Evolutionary conservation across 2,888 invertebrate genomes (phyloP), one percentile per base, ranked within the genome.

Genomic region (Parnassius glacialis): DNA sequence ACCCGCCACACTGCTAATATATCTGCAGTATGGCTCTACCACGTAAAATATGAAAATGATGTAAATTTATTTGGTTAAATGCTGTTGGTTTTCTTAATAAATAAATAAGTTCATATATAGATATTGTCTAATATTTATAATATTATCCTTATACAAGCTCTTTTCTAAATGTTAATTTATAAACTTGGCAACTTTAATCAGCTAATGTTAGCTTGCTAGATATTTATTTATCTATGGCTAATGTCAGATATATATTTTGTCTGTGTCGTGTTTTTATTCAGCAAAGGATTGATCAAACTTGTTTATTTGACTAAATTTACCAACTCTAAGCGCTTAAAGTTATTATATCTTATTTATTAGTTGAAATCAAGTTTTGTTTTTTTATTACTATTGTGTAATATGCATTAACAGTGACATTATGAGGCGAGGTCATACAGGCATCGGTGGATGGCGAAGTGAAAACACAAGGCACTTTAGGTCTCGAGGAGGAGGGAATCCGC

Each of bases 351-450:
- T 42, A 47, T 5, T 10, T 44, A 12, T 51, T 52, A 55, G 11
- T 25, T 12, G n/a, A 25, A 44, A 25, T n/a, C 10, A 55, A 16
- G 45, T 16, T 52, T 2, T 54, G 41, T 54, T 53, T 48, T 57
- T 34, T 44, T 53, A 53, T 64, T 63, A 34, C 64, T 66, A 66
- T 71, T 65, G 63, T 68, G 66, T 61, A 81, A 69, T 75, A 85
- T 87, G 87, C 72, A 75, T 65, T 82, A 80, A 78, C 70, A 68
- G 68, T 77, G 68, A 66, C 76, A 86, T 73, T 72, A 91, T 91
- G 91, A 83, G 90, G 72, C 89, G 91, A 87, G 90, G 90, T 89
- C 90, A 89, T 74, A 72, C 81, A 70, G 80, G 83, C 71, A 78
- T 80, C 69, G 83, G 87, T 68, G 85, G 86, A 74, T 90, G 91